Percentiles rank a stretch among this genome's conserved stretches.
Conservation (phyloP, 2,888 invertebrate species). For the Orthonychiurus folsomi region DNA sequence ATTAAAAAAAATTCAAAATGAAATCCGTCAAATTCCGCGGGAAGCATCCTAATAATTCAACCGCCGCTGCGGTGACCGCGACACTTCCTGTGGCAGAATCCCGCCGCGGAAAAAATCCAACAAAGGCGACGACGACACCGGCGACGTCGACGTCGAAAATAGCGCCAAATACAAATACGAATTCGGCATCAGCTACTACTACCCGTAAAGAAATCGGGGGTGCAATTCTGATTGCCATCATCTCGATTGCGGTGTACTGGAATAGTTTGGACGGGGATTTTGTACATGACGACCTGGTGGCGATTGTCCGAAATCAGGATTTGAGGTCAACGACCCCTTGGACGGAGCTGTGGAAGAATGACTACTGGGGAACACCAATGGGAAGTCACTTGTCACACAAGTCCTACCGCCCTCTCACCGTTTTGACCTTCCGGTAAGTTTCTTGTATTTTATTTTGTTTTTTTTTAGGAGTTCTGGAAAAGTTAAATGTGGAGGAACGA, state of each 20-base stretch:
- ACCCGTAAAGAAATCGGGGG: not conserved
- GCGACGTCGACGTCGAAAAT: not conserved
- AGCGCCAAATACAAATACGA: not conserved
- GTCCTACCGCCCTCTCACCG: conserved; percentile 74
- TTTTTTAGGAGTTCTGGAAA: not conserved
- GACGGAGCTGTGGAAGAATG: conserved; percentile 59
- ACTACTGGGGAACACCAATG: conserved; percentile 87
- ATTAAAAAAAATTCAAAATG: not conserved
- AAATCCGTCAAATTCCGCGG: too few species aligned
- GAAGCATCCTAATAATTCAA: too few species aligned
- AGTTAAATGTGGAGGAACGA: too few species aligned
- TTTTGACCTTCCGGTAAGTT: conserved; percentile 67
- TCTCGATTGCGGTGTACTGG: conserved; percentile 47
- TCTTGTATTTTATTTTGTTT: conserved; percentile 3
- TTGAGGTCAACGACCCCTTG: conserved; percentile 60
- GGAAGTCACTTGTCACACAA: conserved; percentile 71
- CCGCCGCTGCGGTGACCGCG: too few species aligned
- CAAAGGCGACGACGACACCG: not conserved
- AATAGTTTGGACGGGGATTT: conserved; percentile 70
- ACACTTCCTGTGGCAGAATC: too few species aligned
- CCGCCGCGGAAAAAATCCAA: too few species aligned
- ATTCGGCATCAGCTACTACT: not conserved
- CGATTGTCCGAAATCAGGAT: conserved; percentile 69
- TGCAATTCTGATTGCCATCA: not conserved
- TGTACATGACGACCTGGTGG: conserved; percentile 80